These are phyloP conservation scores for Apodemia hepburni DNA, from an alignment of 2,888 invertebrate genomes.

Conservation along the genomic window DNA sequence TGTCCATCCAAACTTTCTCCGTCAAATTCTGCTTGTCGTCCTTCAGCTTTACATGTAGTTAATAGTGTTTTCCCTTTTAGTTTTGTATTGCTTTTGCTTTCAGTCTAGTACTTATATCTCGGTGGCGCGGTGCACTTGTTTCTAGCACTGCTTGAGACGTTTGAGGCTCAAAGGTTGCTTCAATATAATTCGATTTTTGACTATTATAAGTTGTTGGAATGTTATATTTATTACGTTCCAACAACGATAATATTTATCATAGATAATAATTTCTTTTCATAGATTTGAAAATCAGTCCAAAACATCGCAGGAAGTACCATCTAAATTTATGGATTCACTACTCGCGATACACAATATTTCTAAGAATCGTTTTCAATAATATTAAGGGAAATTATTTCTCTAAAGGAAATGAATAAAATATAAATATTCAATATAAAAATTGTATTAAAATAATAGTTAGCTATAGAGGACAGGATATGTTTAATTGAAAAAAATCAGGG, in stretches of 20 bases:
- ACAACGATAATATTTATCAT: background rate
- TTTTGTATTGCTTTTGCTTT: background rate
- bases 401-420: too few relatives aligned
- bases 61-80: background rate
- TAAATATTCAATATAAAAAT: too few relatives aligned
- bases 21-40: background rate
- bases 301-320: background rate
- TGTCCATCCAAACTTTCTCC: background rate
- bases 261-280: background rate
- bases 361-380: conserved; percentile 7
- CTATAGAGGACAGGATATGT: too few relatives aligned
- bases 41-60: background rate
- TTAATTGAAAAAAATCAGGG: too few relatives aligned
- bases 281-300: background rate
- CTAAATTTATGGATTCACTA: conserved; percentile 6
- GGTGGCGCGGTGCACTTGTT: background rate
- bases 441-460: too few relatives aligned
- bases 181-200: background rate
- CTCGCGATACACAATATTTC: conserved; percentile 11
- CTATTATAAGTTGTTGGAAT: background rate
- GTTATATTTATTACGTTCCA: background rate
- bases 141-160: background rate
- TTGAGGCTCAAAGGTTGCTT: background rate
- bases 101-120: background rate
- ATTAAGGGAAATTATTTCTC: background rate